Conservation (phyloP, 2,113 vertebrate species). For the Ceyx cyanopectus region DNA sequence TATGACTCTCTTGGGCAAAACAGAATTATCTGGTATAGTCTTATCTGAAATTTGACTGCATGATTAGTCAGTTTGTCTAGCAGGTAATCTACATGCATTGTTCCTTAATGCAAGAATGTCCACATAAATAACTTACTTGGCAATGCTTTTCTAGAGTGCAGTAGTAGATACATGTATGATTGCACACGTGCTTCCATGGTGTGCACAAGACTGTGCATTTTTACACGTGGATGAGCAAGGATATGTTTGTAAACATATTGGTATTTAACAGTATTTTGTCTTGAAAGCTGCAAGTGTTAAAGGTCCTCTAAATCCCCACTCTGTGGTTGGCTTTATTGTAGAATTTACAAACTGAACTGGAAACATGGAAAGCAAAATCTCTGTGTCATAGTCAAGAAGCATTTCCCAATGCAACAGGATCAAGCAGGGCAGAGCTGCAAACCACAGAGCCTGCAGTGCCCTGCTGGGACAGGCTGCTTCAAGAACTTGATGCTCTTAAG, state of each 20-base stretch:
- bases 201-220: background rate
- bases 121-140: background rate
- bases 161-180: background rate
- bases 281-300: background rate
- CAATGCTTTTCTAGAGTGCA: background rate
- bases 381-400: background rate
- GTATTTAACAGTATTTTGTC: background rate
- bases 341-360: conserved; percentile 71
- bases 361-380: conserved; percentile 59
- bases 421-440: conserved; percentile 5
- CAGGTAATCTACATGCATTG: background rate
- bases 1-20: conserved; percentile 21
- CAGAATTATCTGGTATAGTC: background rate
- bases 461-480: conserved; percentile 81
- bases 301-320: background rate
- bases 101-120: background rate
- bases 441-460: background rate
- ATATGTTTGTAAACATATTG: background rate
- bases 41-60: conserved; percentile 48
- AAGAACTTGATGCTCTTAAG: conserved; percentile 78
- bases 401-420: background rate
- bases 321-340: conserved; percentile 34
- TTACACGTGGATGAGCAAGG: background rate
- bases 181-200: rapidly evolving
- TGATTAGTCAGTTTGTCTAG: background rate